Base-by-base conservation (phyloP, 2,888 invertebrate species). In the Agrypnus murinus region DNA sequence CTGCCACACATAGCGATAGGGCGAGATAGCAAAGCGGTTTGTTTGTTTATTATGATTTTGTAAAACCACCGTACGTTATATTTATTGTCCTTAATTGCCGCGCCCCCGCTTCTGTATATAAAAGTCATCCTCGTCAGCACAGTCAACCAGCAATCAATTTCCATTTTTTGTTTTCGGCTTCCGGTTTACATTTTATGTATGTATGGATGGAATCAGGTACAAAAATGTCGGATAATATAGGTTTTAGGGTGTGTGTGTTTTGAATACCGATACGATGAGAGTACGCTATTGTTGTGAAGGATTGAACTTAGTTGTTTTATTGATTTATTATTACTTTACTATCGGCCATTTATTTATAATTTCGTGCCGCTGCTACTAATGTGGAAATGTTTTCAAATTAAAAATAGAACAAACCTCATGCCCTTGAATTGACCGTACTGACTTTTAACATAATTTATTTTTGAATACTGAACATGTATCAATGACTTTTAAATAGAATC, bases 191-290 rank as follows among this genome's bases (percentile, higher is more conserved):
- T 25, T 25, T 25, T 25, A 25, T 25, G 2, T 25, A 19, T 40
- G n/a, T 31, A 59, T 12, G 43, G n/a, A n/a, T n/a, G n/a, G n/a
- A 59, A n/a, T 19, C 10, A 5, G 43, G 8, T 43, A 5, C 12
- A 57, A 57, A 46, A 46, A n/a, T n/a, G n/a, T n/a, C n/a, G n/a
- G n/a, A n/a, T n/a, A n/a, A n/a, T n/a, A n/a, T n/a, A n/a, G 25
- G 5, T 25, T 25, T 45, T 15, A 45, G 32, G 59, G 59, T 59
- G 59, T 45, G 59, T 59, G 59, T 45, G 59, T 45, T 59, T 19
- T 59, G 45, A 59, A 59, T 59, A 45, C 59, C 38, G 32, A 40
- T 59, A 43, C 17, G 46, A 19, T 25, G 25, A 25, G 25, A 3
- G 5, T 25, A 25, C 46, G 19, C 43, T 8, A 43, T 43, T 15